Base-by-base conservation (phyloP, 2,888 invertebrate species). In the Carabus problematicus region DNA sequence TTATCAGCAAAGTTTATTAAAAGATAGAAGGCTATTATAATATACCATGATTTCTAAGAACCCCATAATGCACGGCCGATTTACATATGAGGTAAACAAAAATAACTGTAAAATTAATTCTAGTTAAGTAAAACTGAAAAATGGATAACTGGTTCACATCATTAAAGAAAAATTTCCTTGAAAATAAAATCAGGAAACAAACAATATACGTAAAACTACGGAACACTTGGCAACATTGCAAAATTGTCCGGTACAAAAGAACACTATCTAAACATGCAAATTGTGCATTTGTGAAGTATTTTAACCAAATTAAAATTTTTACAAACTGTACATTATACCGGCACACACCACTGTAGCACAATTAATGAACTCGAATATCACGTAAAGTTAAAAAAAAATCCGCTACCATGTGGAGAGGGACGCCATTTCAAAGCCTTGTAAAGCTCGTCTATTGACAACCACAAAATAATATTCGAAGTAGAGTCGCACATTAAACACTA, bases 351-450 rank as follows among this genome's bases (percentile, higher is more conserved):
- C 29, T 39, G 9, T 29, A 56, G 8, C 40, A 56, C 39, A n/a
- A 39, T 12, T 18, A 14, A 9, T 7, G 18, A 52, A 7, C 52
- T 52, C 52, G n/a, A 69, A 69, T 45, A 61, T 14, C 40, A 55
- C 16, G 70, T 70, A 70, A 60, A 62, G 72, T 72, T 72, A 72
- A 73, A 73, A 74, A n/a, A 72, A 75, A 73, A 72, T 72, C 74
- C 72, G 77, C 76, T 85, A 86, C 88, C 84, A 89, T 89, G 89
- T 88, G 88, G 88, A 82, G 88, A 82, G 84, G 85, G 89, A 89
- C 89, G 89, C 89, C 89, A 89, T 89, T 88, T 88, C 86, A 85
- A 85, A 85, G 85, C 84, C 85, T 86, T 86, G 86, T 84, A 85
- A 85, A 86, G 85, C 84, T 84, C 84, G 84, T 84, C 84, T 85